phyloP scores from a whole-genome alignment of 2,888 invertebrate genomes.

The Catonia carolina region DNA sequence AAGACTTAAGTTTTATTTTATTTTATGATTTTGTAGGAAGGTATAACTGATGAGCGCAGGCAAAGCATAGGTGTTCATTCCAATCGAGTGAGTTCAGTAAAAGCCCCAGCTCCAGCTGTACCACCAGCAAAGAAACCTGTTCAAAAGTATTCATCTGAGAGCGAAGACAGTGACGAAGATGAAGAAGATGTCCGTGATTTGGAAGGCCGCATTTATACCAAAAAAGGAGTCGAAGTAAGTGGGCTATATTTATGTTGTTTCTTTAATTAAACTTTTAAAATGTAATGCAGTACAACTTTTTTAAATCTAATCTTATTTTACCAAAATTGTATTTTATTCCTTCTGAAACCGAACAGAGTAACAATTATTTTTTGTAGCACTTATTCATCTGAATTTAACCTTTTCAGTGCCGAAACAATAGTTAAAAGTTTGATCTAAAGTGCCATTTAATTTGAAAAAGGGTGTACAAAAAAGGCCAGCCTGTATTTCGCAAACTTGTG shows the following conservation, averaged over 20 bases:
- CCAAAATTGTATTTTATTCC: no score
- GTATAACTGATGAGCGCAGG: conserved; percentile 14
- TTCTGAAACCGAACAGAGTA: no score
- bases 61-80: conserved; percentile 39
- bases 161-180: conserved; percentile 54
- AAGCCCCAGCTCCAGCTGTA: not conserved
- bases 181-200: conserved; percentile 70
- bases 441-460: no score
- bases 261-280: not conserved
- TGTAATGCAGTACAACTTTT: not conserved
- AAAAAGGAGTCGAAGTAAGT: conserved; percentile 63
- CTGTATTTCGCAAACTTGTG: no score
- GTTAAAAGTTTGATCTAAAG: no score
- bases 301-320: no score
- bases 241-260: not conserved
- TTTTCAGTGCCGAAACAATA: no score
- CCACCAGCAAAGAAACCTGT: conserved; percentile 24
- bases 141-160: conserved; percentile 47
- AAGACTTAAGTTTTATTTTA: no score
- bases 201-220: conserved; percentile 72
- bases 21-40: conserved; percentile 13
- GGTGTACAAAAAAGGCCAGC: no score
- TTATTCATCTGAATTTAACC: no score
- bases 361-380: no score
- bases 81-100: conserved; percentile 32